These are phyloP conservation scores for Periophthalmus magnuspinnatus DNA, from an alignment of 2,797 vertebrate species.

Conservation along the genomic window DNA sequence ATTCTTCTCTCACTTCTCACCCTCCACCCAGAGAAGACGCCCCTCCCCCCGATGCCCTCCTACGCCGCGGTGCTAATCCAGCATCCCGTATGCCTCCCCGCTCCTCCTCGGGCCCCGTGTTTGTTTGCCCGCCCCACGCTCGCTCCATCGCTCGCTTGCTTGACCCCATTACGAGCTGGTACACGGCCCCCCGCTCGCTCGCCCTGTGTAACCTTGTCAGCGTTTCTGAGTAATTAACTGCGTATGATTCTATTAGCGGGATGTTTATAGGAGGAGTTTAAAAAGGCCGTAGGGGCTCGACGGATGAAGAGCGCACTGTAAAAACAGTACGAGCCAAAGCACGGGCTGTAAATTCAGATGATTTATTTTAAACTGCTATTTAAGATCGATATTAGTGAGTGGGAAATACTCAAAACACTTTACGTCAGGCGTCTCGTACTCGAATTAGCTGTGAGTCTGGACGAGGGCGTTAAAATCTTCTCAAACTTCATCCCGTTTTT, in stretches of 20 bases:
- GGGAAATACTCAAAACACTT: no score
- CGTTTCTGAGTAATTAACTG: conserved; percentile 66
- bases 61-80: conserved; percentile 16
- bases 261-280: conserved; percentile 11
- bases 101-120: conserved; percentile 15
- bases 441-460: no score
- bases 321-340: neutral
- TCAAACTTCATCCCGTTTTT: no score
- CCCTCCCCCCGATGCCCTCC: neutral
- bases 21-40: no score
- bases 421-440: no score
- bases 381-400: neutral
- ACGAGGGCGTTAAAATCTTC: no score
- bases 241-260: conserved; percentile 61
- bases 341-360: neutral
- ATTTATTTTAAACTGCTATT: neutral
- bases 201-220: conserved; percentile 66
- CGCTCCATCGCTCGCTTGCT: conserved; percentile 37
- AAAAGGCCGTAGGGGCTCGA: neutral
- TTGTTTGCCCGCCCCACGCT: conserved; percentile 24
- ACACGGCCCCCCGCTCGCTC: conserved; percentile 26
- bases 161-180: conserved; percentile 40
- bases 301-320: neutral
- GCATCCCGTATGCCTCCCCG: conserved; percentile 15
- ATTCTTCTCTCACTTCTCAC: no score